A percentile compares a stretch with the other conserved stretches of the same genome.
Evolutionary conservation across 2,797 vertebrate species (phyloP).

Genomic region (Hippocampus kuda): DNA sequence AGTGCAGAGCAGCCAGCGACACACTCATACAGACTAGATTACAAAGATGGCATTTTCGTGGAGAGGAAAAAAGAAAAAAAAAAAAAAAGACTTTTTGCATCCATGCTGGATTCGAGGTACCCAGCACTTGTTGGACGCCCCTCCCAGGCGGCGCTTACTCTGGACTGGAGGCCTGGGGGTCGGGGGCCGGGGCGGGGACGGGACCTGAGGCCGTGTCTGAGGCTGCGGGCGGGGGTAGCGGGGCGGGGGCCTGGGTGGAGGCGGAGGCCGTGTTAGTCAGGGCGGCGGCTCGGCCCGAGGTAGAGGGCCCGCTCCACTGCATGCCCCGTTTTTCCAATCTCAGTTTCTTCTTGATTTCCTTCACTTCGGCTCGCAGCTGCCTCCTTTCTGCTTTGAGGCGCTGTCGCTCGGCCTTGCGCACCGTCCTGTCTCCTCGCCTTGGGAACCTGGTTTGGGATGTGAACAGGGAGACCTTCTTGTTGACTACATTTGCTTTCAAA

Average conservation of each 20-base stretch:
- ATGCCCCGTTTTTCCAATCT: constrained; percentile 89
- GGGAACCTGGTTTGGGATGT: constrained; percentile 76
- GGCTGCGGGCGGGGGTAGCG: constrained; percentile 53
- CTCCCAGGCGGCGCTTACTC: constrained; percentile 75
- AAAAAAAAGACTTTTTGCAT: constrained; percentile 63
- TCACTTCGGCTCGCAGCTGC: constrained; percentile 91
- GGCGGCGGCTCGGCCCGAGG: constrained; percentile 56
- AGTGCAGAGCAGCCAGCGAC: constrained; percentile 71
- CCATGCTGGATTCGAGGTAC: constrained; percentile 63
- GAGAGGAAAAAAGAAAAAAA: constrained; percentile 49
- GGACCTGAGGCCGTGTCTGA: constrained; percentile 66
- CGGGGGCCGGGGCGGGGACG: constrained; percentile 66
- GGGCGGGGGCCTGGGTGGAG: constrained; percentile 64
- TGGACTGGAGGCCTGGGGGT: constrained; percentile 75
- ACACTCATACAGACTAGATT: constrained; percentile 70
- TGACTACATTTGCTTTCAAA: constrained; percentile 39
- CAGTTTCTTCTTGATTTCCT: constrained; percentile 96
- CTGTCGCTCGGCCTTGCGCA: constrained; percentile 93
- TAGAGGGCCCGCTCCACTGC: constrained; percentile 78
- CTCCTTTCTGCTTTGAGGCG: constrained; percentile 90
- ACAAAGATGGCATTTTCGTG: constrained; percentile 66
- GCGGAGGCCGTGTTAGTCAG: constrained; percentile 61
- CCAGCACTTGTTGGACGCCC: constrained; percentile 63
- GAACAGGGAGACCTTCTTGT: constrained; percentile 56
- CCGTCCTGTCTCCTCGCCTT: constrained; percentile 89